Evolutionary conservation across 2,113 vertebrate species (phyloP), one percentile per base, ranked within the genome.

Genomic region (Fregata magnificens): DNA sequence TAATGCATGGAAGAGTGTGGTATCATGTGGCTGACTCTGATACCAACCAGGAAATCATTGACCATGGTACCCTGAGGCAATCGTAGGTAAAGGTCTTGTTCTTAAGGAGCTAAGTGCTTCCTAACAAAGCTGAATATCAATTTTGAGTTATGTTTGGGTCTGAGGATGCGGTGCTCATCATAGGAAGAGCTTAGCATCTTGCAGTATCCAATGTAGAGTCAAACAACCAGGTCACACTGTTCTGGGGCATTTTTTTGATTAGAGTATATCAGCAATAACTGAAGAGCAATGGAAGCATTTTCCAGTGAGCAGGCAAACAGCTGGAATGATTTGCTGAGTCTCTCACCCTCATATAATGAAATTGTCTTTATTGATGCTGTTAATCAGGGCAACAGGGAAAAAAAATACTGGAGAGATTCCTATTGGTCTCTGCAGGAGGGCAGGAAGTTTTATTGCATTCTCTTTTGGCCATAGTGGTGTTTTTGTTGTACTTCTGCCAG

Each of bases 321-420:
- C 31, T 82, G 65, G 69, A 92, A 86, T 80, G 81, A 85, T 95
- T 93, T 92, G 56, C 38, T 36, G 32, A 88, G 61, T 78, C 34
- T 77, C 49, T 95, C 36, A 49, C 53, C 61, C 79, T 84, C 58
- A 38, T 70, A 38, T 84, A 94, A 95, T 92, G 49, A 93, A 91
- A 89, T 79, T 91, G 89, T 89, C 62, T 79, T 95, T 95, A 96
- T 89, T 96, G 86, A 95, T 89, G 73, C 45, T 93, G 86, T 89
- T 97, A 87, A 95, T 95, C 84, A 86, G 86, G 62, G 18, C 66
- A 93, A 28, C 49, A 56, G 47, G 34, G 12, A 86, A 88, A 92
- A 85, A 96, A 87, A 66, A 16, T 61, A 21, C 26, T 59, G 38
- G 20, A 4, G 16, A 66, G 55, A 38, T 73, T 90, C 62, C 65